Percentiles rank a stretch among this genome's conserved stretches.
These are phyloP conservation scores for Fistularia tabacaria DNA, from an alignment of 2,797 vertebrate genomes.

Conservation along the genomic window DNA sequence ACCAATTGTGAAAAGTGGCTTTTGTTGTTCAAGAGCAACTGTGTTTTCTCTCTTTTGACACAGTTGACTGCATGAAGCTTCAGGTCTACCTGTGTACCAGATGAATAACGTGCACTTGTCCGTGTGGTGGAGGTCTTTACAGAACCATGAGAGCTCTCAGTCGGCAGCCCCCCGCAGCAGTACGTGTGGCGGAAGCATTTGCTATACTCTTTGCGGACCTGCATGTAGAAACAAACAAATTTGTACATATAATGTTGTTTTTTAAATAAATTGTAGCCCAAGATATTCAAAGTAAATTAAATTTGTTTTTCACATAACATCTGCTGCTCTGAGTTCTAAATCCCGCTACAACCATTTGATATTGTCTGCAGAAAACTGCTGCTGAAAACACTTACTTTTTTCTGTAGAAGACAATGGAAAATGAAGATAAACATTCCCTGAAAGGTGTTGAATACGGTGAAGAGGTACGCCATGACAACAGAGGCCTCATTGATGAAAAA, in stretches of 20 bases:
- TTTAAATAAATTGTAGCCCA: slow-evolving; percentile 3
- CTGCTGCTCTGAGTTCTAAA: too few species aligned
- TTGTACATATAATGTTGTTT: slow-evolving; percentile 52
- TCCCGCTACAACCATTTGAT: too few species aligned
- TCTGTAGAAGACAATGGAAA: slow-evolving; percentile 97
- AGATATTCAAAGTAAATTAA: slow-evolving; percentile 19
- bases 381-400: slow-evolving; percentile 83
- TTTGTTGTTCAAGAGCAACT: neutral
- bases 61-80: slow-evolving; percentile 13
- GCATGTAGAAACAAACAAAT: slow-evolving; percentile 36
- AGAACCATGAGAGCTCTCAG: slow-evolving; percentile 93
- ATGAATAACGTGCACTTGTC: slow-evolving; percentile 96
- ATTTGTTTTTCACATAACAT: slow-evolving; percentile 41
- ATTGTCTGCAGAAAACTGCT: neutral
- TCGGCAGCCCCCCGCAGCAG: slow-evolving; percentile 90
- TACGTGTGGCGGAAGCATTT: slow-evolving; percentile 97
- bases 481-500: slow-evolving; percentile 95
- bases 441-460: slow-evolving; percentile 98
- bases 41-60: neutral
- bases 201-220: slow-evolving; percentile 98
- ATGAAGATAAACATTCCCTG: slow-evolving; percentile 99
- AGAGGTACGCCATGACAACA: slow-evolving; percentile 96
- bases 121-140: slow-evolving; percentile 92
- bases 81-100: slow-evolving; percentile 91
- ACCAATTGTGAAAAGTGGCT: slow-evolving; percentile 33